phyloP scores from a whole-genome alignment of 1,140 invertebrate genomes.

The Sinella curviseta region DNA sequence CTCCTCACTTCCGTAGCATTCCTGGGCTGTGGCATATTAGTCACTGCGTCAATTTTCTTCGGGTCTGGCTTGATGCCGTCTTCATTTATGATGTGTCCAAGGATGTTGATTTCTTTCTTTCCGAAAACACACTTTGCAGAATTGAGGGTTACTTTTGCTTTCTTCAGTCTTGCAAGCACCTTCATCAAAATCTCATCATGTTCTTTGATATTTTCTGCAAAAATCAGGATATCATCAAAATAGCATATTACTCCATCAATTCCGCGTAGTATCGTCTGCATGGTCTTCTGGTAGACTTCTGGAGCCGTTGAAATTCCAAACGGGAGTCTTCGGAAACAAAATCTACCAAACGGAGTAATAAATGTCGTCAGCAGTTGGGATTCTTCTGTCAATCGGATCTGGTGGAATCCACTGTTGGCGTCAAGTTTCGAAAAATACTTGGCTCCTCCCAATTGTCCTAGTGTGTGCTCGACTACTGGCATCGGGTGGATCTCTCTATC shows the following conservation, averaged over 20 bases:
- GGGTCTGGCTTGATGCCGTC: conserved; percentile 51
- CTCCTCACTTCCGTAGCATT: conserved; percentile 51
- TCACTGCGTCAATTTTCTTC: conserved; percentile 53
- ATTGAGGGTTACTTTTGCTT: conserved; percentile 52
- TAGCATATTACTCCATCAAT: conserved; percentile 45
- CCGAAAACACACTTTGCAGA: conserved; percentile 53
- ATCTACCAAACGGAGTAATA: too few relatives aligned
- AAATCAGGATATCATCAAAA: conserved; percentile 52
- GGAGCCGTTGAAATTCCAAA: conserved; percentile 55
- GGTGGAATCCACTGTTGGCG: conserved; percentile 50
- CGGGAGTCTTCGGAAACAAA: conserved; percentile 52
- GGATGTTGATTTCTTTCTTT: conserved; percentile 48
- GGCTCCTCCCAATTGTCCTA: not conserved
- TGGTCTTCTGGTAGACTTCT: conserved; percentile 49
- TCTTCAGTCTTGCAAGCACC: conserved; percentile 47
- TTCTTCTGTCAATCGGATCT: conserved; percentile 54
- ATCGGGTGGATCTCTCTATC: conserved; percentile 45
- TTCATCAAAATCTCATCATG: conserved; percentile 45
- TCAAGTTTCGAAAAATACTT: not conserved
- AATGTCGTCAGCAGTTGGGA: conserved; percentile 52
- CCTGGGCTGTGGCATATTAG: conserved; percentile 49
- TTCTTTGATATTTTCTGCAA: conserved; percentile 45
- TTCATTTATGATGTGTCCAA: conserved; percentile 54
- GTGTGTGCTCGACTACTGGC: not conserved
- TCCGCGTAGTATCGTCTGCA: conserved; percentile 47